These are phyloP conservation scores for Pomatostomus ruficeps DNA, from an alignment of 2,113 vertebrate species.

Conservation along the genomic window DNA sequence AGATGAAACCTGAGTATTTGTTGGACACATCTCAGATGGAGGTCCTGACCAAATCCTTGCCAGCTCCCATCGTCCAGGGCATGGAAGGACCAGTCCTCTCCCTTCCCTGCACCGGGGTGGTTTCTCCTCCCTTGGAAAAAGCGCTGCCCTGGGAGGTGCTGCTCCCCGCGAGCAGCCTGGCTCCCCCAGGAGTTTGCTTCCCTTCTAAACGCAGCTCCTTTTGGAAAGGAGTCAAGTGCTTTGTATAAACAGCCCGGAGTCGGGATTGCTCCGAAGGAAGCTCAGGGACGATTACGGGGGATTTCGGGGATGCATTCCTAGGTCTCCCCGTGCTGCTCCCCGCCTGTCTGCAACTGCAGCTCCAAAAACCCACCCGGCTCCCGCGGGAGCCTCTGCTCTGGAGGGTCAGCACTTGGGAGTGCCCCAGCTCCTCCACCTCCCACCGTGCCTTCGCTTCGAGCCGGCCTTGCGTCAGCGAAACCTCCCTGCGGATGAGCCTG, in stretches of 20 bases:
- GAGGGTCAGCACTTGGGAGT: background rate
- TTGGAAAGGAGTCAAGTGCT: background rate
- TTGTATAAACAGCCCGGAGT: conserved; percentile 2
- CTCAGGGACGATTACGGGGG: background rate
- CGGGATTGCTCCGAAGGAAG: background rate
- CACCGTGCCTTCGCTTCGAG: accelerated
- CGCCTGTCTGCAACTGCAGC: background rate
- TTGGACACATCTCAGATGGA: background rate
- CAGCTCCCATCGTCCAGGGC: background rate
- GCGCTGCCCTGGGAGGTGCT: background rate
- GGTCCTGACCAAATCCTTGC: background rate
- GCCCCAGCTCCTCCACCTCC: background rate
- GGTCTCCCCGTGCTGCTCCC: background rate
- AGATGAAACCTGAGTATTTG: background rate
- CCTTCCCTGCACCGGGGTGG: background rate
- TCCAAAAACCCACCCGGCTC: background rate
- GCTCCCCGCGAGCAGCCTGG: background rate
- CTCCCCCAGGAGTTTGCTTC: background rate
- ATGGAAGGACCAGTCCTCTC: background rate
- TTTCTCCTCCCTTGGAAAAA: background rate
- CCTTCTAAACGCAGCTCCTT: background rate
- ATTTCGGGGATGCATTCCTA: too few species aligned
- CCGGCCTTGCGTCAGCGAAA: background rate
- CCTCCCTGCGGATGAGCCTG: background rate
- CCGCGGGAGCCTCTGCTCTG: background rate